Evolutionary conservation across 2,888 invertebrate species (phyloP), one percentile per base, ranked within the genome.

Genomic region (Sisyra terminalis): DNA sequence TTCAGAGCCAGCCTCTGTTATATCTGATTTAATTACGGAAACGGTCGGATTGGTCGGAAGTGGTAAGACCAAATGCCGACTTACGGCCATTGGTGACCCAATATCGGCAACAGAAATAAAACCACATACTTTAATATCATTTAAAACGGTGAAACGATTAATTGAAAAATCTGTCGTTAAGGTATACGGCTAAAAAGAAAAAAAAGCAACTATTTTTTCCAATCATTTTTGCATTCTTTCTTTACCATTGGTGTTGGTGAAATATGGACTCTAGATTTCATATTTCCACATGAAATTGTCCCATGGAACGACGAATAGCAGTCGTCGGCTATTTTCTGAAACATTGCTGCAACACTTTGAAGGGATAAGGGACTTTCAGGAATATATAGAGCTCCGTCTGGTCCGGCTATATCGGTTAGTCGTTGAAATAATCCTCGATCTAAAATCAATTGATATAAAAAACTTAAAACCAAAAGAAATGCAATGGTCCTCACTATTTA

Each of bases 81-180:
- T 92, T 46, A 90, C 69, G 2, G 88, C 85, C 56, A 89, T 87
- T 2, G 94, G 94, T 45, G 90, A 93, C 29, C 85, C 85, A 41
- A 93, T 76, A 56, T 94, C 93, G 3, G 78, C 74, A 7, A 89
- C 76, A n/a, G 81, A 74, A 40, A 96, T 63, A 57, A 90, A 94
- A 0, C 94, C 94, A 55, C 87, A 77, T 13, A 94, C 76, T 57
- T 85, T 81, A 42, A 94, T 69, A 40, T 75, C 73, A 45, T 76
- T 78, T 1, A 83, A 75, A 41, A 90, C 66, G 46, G 70, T 73
- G 57, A 63, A 71, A 45, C 65, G 73, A 47, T 63, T 69, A 45
- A 58, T 66, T 56, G 70, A 80, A 55, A 76, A 82, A 55, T 82
- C 79, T 1, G 72, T 64, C 15, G 71, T 65, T 52, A 70, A 70